A percentile compares a stretch with the other conserved stretches of the same genome.
Evolutionary conservation across 1,140 invertebrate species (phyloP).

Genomic region (Linepithema humile): DNA sequence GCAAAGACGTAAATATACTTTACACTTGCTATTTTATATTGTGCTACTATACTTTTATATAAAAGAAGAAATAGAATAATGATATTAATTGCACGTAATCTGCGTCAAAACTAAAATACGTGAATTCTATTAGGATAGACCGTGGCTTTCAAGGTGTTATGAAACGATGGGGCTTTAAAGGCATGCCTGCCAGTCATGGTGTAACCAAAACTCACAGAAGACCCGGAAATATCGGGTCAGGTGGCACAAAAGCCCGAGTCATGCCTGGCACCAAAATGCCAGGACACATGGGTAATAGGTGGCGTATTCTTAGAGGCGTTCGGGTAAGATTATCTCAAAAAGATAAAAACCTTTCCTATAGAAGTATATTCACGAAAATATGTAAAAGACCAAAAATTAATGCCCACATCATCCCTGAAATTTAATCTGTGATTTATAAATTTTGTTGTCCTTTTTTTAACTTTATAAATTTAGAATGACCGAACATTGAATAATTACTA

Average conservation of each 20-base stretch:
- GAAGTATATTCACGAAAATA: neutral
- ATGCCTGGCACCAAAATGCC: slow-evolving; percentile 98
- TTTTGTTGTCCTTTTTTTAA: neutral
- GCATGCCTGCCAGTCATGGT: slow-evolving; percentile 96
- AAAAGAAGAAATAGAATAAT: neutral
- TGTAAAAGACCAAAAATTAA: neutral
- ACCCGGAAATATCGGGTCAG: slow-evolving; percentile 95
- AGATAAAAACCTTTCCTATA: slow-evolving; percentile 4
- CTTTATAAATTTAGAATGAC: neutral
- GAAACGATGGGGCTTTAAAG: slow-evolving; percentile 97
- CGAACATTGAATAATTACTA: slow-evolving; percentile 11
- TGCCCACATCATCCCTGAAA: neutral
- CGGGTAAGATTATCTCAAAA: slow-evolving; percentile 87
- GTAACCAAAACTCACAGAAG: slow-evolving; percentile 97
- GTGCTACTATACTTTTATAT: neutral
- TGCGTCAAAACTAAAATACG: neutral
- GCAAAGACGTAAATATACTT: slow-evolving; percentile 93
- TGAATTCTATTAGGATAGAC: slow-evolving; percentile 88
- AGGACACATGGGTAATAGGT: slow-evolving; percentile 97
- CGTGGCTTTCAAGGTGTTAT: slow-evolving; percentile 99
- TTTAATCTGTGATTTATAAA: neutral
- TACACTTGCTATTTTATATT: slow-evolving; percentile 28
- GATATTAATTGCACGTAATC: neutral
- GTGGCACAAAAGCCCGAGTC: slow-evolving; percentile 92
- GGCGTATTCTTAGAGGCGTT: slow-evolving; percentile 89